A percentile compares a stretch with the other conserved stretches of the same genome.
phyloP scores from a whole-genome alignment of 2,888 invertebrate species.

The Trichopoda pennipes region DNA sequence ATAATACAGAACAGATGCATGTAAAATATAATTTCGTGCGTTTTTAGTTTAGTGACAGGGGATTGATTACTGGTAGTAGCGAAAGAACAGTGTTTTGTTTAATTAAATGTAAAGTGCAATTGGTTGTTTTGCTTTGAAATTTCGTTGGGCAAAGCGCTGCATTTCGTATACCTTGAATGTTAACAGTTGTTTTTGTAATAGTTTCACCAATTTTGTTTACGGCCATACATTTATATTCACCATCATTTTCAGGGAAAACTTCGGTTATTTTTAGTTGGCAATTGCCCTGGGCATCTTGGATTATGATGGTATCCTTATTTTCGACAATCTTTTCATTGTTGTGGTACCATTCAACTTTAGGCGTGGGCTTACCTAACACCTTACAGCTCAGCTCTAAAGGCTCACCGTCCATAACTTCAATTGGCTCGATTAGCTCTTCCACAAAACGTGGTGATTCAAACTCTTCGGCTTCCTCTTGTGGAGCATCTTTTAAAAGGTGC shows the following conservation, averaged over 20 bases:
- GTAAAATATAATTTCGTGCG: not conserved
- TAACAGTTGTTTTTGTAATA: constrained; percentile 87
- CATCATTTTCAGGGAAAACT: constrained; percentile 95
- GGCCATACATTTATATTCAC: constrained; percentile 91
- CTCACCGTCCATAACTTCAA: constrained; percentile 94
- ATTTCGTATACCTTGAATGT: constrained; percentile 87
- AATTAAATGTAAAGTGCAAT: constrained; percentile 5
- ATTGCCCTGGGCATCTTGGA: constrained; percentile 88
- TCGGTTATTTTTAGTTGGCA: constrained; percentile 91
- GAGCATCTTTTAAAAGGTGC: constrained; percentile 83
- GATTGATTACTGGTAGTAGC: constrained; percentile 26
- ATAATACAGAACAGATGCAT: too few species aligned
- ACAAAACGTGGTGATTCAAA: constrained; percentile 89
- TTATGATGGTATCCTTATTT: constrained; percentile 88
- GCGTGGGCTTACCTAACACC: constrained; percentile 89
- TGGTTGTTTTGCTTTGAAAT: constrained; percentile 3
- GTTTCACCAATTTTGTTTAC: constrained; percentile 91
- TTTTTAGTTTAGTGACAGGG: constrained; percentile 35
- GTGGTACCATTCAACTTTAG: constrained; percentile 90
- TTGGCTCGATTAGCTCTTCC: constrained; percentile 85
- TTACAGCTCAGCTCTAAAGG: constrained; percentile 88
- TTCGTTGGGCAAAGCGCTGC: constrained; percentile 35
- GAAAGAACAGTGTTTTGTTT: constrained; percentile 11
- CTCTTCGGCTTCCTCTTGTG: constrained; percentile 83
- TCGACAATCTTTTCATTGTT: constrained; percentile 87